Evolutionary conservation across 2,797 vertebrate species (phyloP).

Genomic region (Ataeniobius toweri): DNA sequence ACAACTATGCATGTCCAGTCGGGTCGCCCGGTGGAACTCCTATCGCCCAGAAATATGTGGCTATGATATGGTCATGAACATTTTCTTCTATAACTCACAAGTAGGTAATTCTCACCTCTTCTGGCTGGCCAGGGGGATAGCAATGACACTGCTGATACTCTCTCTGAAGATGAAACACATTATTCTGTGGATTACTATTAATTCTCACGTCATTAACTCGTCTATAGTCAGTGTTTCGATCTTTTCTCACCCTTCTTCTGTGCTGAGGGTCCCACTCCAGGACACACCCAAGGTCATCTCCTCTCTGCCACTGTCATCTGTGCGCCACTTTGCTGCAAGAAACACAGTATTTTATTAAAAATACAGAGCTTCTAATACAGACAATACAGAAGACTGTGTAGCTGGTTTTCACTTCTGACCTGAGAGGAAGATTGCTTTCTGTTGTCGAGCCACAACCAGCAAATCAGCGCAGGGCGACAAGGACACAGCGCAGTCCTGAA

Average conservation of each 20-base stretch:
- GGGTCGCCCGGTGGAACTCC: conserved; percentile 95
- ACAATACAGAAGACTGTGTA: neutral
- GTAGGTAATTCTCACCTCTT: conserved; percentile 86
- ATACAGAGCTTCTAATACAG: neutral
- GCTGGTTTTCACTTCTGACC: conserved; percentile 75
- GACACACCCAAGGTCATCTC: conserved; percentile 94
- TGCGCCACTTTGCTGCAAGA: conserved; percentile 89
- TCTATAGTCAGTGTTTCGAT: neutral
- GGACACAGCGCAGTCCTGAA: conserved; percentile 92
- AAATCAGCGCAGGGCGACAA: conserved; percentile 95
- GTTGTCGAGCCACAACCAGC: conserved; percentile 91
- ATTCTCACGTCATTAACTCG: no score
- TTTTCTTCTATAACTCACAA: neutral
- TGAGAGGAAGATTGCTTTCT: conserved; percentile 93
- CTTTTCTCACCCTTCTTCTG: conserved; percentile 88
- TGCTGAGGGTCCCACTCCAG: conserved; percentile 90
- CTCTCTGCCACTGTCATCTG: conserved; percentile 88
- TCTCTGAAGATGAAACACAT: conserved; percentile 81
- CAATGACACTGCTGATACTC: conserved; percentile 89
- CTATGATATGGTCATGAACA: neutral
- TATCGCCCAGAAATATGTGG: conserved; percentile 51
- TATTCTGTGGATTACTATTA: neutral
- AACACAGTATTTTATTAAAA: neutral
- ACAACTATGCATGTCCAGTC: conserved; percentile 98
- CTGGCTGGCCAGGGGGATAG: conserved; percentile 95